Base-by-base conservation (phyloP, 2,888 invertebrate species). In the Helobdella robusta region DNA sequence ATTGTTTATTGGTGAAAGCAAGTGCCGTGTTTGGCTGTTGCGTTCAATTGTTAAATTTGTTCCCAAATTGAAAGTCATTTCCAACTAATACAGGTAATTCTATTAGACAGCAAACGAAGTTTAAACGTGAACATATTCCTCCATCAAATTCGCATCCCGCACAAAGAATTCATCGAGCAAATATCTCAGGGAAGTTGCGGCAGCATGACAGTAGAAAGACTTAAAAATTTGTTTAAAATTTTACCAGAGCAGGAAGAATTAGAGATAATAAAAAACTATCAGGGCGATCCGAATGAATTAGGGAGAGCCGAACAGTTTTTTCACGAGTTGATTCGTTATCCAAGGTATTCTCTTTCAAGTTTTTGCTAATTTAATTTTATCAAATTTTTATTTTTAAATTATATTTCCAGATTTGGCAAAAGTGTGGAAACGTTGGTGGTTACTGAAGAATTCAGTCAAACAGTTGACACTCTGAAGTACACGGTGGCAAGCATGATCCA, bases 401-500 rank as follows among this genome's bases (percentile, higher is more conserved):
- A 8, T 58, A 44, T 25, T 56, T 71, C 59, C 78, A 77, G 77
- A 59, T 82, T 79, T 72, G 73, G 74, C 30, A 71, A 81, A 18
- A 72, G 80, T 28, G 75, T 82, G 18, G 79, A 82, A 69, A 79
- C 79, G 0, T 75, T 83, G 74, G 68, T 82, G 30, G 75, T 81
- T 69, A 79, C 76, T 70, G 82, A 82, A 71, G 82, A 83, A 67
- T 80, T 82, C 66, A 74, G 73, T 20, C 71, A 74, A 0, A 91
- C 91, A 72, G 87, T 93, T 79, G 88, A 88, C 64, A 91, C 32
- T n/a, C 40, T 89, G 76, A 82, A 95, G 77, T 91, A 92, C 40
- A 89, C 91, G 71, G 89, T 95, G 74, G 89, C 89, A 76, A 87
- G 91, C 28, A 89, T 95, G 82, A 86, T 93, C 67, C 85, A 87